Base-by-base conservation (phyloP, 35 echinoderm and acorn worm genomes). In the Holothuria glaberrima region DNA sequence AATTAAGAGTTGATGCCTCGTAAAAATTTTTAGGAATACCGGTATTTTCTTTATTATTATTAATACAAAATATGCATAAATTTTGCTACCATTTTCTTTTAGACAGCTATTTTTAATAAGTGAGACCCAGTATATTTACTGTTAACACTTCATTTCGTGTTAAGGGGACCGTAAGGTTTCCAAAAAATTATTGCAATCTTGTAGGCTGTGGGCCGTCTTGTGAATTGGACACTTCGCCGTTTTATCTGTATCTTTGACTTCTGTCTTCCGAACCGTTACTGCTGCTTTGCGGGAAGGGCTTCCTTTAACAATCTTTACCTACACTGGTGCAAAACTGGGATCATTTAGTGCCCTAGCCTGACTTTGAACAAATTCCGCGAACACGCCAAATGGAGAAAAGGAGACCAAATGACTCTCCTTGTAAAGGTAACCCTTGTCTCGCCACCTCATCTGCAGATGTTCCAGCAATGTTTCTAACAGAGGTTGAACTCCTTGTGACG, bases 391-490 rank as follows among this genome's bases (percentile, higher is more conserved):
- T 82, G 90, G 90, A 32, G 90, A 64, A 68, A 66, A 78, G 19
- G 38, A 33, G 10, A 89, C 87, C 26, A 36, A 73, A 24, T 74
- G 13, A 22, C 48, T 75, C 24, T 89, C 87, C 87, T 89, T 89
- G 67, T 89, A 60, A 0, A 75, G 16, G 38, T 46, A 74, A 25
- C 68, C 67, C 21, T 75, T 91, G 46, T 31, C 58, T 38, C 70
- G 90, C 88, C 63, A 79, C 44, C 35, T 83, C 25, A 50, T 50
- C 21, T 57, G 25, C 12, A 93, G 84, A 64, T 78, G 50, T 36
- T 93, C 80, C 14, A 88, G 80, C 1, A 94, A 54, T 58, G 90
- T 90, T 54, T 74, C 76, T 18, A 94, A 67, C 22, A 94, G 61
- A 2, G 92, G 80, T 33, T 85, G 48, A 36, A 90, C 32, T 0